phyloP scores from a whole-genome alignment of 2,888 invertebrate species.

The Odontocolon sp. region DNA sequence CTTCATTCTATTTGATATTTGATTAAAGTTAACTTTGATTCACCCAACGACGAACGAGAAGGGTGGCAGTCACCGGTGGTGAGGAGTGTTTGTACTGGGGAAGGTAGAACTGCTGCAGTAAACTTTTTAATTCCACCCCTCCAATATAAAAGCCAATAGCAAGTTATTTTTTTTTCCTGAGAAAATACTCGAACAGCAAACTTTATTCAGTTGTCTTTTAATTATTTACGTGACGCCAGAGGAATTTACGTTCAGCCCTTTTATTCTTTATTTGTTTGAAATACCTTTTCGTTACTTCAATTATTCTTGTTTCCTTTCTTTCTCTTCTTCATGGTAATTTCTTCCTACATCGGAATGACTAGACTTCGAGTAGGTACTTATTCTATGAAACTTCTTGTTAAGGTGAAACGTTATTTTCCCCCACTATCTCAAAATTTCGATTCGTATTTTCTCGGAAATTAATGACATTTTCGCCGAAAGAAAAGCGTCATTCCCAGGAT shows the following conservation, averaged over 20 bases:
- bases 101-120: conserved; percentile 40
- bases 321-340: too few relatives aligned
- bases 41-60: conserved; percentile 40
- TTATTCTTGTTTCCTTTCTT: background rate
- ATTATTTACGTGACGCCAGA: conserved; percentile 48
- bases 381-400: too few relatives aligned
- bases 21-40: conserved; percentile 75
- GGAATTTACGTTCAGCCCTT: conserved; percentile 28
- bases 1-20: conserved; percentile 73
- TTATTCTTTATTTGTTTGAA: background rate
- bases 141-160: conserved; percentile 55
- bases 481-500: too few relatives aligned
- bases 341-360: too few relatives aligned
- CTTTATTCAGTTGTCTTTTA: conserved; percentile 52
- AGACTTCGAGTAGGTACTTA: too few relatives aligned
- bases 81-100: conserved; percentile 45
- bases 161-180: conserved; percentile 55
- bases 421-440: too few relatives aligned
- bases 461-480: too few relatives aligned
- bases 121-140: conserved; percentile 64
- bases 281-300: background rate
- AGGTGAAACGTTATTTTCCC: too few relatives aligned
- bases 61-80: conserved; percentile 16
- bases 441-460: too few relatives aligned
- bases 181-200: conserved; percentile 26